Percentiles rank a stretch among this genome's conserved stretches.
phyloP scores from a whole-genome alignment of 2,888 invertebrate genomes.

The Catocala sponsa region DNA sequence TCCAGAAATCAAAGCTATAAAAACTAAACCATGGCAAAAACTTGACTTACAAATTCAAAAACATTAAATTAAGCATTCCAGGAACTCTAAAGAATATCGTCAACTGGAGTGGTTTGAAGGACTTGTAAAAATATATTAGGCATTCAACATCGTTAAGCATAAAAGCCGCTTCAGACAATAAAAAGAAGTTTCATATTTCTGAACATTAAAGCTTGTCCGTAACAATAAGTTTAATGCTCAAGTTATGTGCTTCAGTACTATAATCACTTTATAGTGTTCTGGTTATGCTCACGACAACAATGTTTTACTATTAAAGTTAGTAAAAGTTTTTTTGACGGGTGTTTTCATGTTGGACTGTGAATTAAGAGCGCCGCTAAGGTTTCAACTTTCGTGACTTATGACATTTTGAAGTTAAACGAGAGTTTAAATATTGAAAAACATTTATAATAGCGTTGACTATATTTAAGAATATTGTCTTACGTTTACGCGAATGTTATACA shows the following conservation, averaged over 20 bases:
- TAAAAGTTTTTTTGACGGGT: conserved; percentile 37
- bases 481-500: too few relatives aligned
- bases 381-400: too few relatives aligned
- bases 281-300: conserved; percentile 45
- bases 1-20: too few relatives aligned
- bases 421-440: too few relatives aligned
- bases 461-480: too few relatives aligned
- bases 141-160: conserved; percentile 25
- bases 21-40: too few relatives aligned
- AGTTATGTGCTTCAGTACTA: conserved; percentile 30
- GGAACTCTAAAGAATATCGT: background rate
- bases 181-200: conserved; percentile 38
- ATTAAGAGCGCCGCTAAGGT: background rate
- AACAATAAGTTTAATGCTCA: conserved; percentile 28
- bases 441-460: too few relatives aligned
- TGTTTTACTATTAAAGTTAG: conserved; percentile 46
- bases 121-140: conserved; percentile 16
- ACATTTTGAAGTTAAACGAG: too few relatives aligned
- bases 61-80: background rate
- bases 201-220: conserved; percentile 34
- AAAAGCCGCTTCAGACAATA: conserved; percentile 28
- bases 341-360: background rate
- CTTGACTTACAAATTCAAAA: too few relatives aligned
- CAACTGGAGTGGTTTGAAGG: background rate
- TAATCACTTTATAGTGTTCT: conserved; percentile 44